These are phyloP conservation scores for Scotopteryx bipunctaria DNA, from an alignment of 2,888 invertebrate species.

Conservation along the genomic window DNA sequence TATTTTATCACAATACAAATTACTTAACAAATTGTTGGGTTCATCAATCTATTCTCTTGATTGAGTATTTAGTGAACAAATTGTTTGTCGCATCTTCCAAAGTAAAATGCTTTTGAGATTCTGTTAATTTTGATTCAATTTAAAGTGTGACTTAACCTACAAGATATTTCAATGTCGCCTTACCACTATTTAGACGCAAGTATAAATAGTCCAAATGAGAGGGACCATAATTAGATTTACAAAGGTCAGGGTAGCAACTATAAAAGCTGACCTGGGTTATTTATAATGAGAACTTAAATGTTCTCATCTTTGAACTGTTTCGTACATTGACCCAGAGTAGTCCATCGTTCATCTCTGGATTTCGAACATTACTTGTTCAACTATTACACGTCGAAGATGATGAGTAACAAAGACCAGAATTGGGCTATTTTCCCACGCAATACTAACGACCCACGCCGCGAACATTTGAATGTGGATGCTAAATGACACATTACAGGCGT, in stretches of 20 bases:
- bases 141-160: too few relatives aligned
- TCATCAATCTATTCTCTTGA: neutral
- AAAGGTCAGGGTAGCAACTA: neutral
- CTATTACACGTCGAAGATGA: constrained; percentile 23
- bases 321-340: constrained; percentile 2
- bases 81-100: neutral
- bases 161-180: neutral
- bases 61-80: neutral
- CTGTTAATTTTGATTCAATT: neutral
- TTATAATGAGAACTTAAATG: neutral
- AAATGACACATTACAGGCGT: constrained; percentile 50
- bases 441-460: constrained; percentile 58
- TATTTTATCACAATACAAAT: neutral
- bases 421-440: constrained; percentile 71
- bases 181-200: neutral
- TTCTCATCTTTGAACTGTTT: neutral
- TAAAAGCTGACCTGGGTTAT: neutral
- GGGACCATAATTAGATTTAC: neutral
- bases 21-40: neutral
- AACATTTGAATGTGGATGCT: constrained; percentile 53
- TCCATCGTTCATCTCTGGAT: constrained; percentile 4
- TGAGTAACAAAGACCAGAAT: constrained; percentile 50
- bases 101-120: neutral
- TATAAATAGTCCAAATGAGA: neutral
- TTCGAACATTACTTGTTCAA: neutral